A percentile compares a stretch with the other conserved stretches of the same genome.
These are phyloP conservation scores for Holacanthella duospinosa DNA, from an alignment of 2,888 invertebrate genomes.

Conservation along the genomic window DNA sequence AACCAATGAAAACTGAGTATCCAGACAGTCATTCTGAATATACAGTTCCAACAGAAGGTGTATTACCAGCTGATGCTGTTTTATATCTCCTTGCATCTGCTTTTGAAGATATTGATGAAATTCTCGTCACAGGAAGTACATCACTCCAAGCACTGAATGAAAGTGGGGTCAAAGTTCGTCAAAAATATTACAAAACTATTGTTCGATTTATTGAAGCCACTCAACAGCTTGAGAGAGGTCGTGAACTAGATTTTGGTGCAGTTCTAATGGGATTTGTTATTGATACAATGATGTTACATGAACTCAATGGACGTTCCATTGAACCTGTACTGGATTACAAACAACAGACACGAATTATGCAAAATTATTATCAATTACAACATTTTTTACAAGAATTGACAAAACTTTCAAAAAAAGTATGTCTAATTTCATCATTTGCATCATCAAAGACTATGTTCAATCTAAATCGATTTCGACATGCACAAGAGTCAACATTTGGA, in stretches of 20 bases:
- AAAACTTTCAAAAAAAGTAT: neutral
- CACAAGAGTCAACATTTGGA: neutral
- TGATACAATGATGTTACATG: neutral
- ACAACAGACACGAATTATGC: neutral
- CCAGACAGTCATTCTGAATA: neutral
- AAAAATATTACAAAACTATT: neutral
- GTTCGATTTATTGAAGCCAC: neutral
- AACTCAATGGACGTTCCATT: neutral
- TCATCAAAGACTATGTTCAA: neutral
- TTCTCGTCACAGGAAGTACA: neutral
- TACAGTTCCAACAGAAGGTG: neutral
- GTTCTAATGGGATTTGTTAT: slow-evolving; percentile 12
- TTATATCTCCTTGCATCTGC: neutral
- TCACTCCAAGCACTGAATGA: slow-evolving; percentile 1
- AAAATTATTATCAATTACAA: neutral
- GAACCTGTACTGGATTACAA: neutral
- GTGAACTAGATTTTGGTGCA: slow-evolving; percentile 16
- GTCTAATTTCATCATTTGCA: slow-evolving; percentile 4
- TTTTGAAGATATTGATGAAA: neutral
- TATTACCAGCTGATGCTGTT: neutral
- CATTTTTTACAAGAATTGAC: neutral
- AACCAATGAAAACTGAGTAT: neutral
- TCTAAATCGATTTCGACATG: neutral
- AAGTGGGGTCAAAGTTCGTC: slow-evolving; percentile 1
- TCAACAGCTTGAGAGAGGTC: slow-evolving; percentile 5